Conservation (phyloP, 2,113 vertebrate genomes). For the Chaetodon auriga region DNA sequence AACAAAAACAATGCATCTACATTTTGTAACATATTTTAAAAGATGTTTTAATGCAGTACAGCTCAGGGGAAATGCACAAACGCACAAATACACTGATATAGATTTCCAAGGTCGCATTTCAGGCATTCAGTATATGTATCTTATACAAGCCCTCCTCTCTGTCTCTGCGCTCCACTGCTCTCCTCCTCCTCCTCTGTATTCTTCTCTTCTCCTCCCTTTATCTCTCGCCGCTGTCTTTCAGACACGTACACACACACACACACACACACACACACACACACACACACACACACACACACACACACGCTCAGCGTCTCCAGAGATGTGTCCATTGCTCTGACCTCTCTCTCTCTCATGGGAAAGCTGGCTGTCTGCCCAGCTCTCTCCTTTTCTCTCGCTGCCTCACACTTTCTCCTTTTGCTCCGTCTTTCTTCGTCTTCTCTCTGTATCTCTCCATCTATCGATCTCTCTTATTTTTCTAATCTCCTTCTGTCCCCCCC, state of each 20-base stretch:
- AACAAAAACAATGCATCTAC: too few relatives aligned
- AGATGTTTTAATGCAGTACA: background rate
- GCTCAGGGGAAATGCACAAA: background rate
- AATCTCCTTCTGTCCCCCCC: slow-evolving; percentile 67
- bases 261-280: slow-evolving; percentile 39
- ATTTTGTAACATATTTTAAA: background rate
- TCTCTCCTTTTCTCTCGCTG: slow-evolving; percentile 54
- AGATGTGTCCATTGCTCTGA: slow-evolving; percentile 80
- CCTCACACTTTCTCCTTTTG: slow-evolving; percentile 63
- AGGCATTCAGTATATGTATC: slow-evolving; percentile 60
- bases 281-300: slow-evolving; percentile 41
- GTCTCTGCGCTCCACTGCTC: slow-evolving; percentile 64
- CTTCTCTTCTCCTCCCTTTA: slow-evolving; percentile 67
- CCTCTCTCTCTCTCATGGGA: slow-evolving; percentile 77
- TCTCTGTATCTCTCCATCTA: slow-evolving; percentile 68
- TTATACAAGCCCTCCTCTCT: slow-evolving; percentile 65
- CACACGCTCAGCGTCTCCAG: slow-evolving; percentile 67
- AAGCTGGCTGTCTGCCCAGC: slow-evolving; percentile 73
- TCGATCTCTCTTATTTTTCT: slow-evolving; percentile 73
- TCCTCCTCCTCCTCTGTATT: slow-evolving; percentile 71
- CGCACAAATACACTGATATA: slow-evolving; percentile 38
- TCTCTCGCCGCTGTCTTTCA: slow-evolving; percentile 56
- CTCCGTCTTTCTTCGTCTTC: slow-evolving; percentile 54
- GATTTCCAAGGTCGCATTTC: slow-evolving; percentile 76
- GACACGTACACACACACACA: slow-evolving; percentile 37